A percentile compares a stretch with the other conserved stretches of the same genome.
Conservation (phyloP, 92 coral and sea anemone species). For the Pocillopora meandrina region DNA sequence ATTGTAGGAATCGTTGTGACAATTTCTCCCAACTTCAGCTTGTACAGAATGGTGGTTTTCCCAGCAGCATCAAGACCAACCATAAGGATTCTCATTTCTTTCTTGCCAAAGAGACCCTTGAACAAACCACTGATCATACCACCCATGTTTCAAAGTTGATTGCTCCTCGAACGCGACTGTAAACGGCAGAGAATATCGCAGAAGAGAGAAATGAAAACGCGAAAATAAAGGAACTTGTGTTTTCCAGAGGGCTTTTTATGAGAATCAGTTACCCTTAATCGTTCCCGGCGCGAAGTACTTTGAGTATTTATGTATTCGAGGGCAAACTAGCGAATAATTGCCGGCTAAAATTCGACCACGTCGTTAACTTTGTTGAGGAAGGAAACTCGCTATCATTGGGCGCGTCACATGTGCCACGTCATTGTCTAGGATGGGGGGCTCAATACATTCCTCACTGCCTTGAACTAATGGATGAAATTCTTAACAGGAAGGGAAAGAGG, state of each 20-base stretch:
- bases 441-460: constrained; percentile 28
- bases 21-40: constrained; percentile 97
- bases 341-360: constrained; percentile 73
- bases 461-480: background rate
- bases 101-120: constrained; percentile 84
- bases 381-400: constrained; percentile 89
- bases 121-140: constrained; percentile 72
- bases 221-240: background rate
- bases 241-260: background rate
- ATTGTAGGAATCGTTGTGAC: constrained; percentile 98
- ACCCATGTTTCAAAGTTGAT: constrained; percentile 63
- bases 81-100: constrained; percentile 98
- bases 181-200: constrained; percentile 18
- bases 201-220: background rate
- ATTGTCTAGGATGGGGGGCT: constrained; percentile 80
- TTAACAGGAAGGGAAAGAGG: background rate
- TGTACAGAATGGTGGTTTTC: constrained; percentile 94
- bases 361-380: constrained; percentile 61
- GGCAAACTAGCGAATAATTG: constrained; percentile 37
- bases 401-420: constrained; percentile 99
- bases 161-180: constrained; percentile 32
- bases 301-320: background rate
- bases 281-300: background rate
- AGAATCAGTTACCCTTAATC: background rate
- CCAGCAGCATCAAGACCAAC: constrained; percentile 99